Evolutionary conservation across 2,888 invertebrate genomes (phyloP).

Genomic region (Eristalinus aeneus): DNA sequence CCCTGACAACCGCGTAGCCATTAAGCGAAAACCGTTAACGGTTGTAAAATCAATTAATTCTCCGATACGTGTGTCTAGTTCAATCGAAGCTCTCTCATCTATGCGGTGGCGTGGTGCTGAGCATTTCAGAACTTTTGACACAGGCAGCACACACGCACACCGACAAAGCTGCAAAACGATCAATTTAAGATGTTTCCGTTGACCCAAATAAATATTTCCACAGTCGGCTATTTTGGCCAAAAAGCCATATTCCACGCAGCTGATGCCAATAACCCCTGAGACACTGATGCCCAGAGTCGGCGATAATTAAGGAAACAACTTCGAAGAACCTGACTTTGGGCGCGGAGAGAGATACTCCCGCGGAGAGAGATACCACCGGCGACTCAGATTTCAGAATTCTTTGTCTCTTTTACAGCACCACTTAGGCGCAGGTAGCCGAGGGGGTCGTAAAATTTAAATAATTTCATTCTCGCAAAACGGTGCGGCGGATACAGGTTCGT

Average conservation of each 20-base stretch:
- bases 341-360: background rate
- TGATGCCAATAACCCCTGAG: constrained; percentile 55
- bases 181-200: constrained; percentile 41
- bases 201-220: constrained; percentile 64
- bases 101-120: background rate
- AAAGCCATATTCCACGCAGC: background rate
- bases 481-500: constrained; percentile 7
- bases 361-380: constrained; percentile 9
- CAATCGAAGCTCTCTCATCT: background rate
- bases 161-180: background rate
- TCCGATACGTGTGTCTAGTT: background rate
- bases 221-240: background rate
- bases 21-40: background rate
- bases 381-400: background rate
- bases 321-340: constrained; percentile 37
- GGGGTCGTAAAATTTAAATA: constrained; percentile 53
- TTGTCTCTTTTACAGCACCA: constrained; percentile 44
- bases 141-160: background rate
- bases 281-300: constrained; percentile 9
- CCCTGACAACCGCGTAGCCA: background rate
- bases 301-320: constrained; percentile 49
- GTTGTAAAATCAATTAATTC: background rate
- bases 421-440: constrained; percentile 4
- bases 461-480: constrained; percentile 20
- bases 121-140: background rate